Conservation (phyloP, 2,797 vertebrate genomes). For the Selene dorsalis region DNA sequence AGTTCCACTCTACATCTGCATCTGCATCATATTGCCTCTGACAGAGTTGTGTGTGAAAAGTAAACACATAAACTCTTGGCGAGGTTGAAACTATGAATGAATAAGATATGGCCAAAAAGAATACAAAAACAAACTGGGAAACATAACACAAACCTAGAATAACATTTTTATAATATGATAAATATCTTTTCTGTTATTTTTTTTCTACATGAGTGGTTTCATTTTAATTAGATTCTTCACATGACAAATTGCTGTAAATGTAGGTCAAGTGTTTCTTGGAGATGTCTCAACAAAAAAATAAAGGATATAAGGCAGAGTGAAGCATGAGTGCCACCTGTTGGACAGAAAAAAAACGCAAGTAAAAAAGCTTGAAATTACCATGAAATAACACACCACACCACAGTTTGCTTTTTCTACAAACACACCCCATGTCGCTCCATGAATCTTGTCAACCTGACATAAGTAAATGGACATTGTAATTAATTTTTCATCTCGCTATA, state of each 20-base stretch:
- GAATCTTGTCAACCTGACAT: slow-evolving; percentile 5
- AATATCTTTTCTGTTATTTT: background rate
- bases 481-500: slow-evolving; percentile 4
- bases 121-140: background rate
- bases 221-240: background rate
- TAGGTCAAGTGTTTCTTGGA: slow-evolving; percentile 38
- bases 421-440: slow-evolving; percentile 1
- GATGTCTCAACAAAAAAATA: background rate
- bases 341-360: background rate
- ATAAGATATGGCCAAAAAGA: background rate
- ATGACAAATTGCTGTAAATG: slow-evolving; percentile 25
- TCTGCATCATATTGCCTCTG: background rate
- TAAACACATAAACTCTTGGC: background rate
- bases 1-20: background rate
- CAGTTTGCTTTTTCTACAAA: slow-evolving; percentile 35
- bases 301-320: background rate
- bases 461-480: slow-evolving; percentile 15
- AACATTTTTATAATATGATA: background rate
- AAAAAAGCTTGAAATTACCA: background rate
- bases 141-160: background rate
- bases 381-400: background rate
- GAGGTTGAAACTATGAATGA: background rate
- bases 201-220: background rate
- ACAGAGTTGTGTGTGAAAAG: background rate
- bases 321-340: slow-evolving; percentile 70